Evolutionary conservation across 2,888 invertebrate species (phyloP).

Genomic region (Aspidiotus rigidus): DNA sequence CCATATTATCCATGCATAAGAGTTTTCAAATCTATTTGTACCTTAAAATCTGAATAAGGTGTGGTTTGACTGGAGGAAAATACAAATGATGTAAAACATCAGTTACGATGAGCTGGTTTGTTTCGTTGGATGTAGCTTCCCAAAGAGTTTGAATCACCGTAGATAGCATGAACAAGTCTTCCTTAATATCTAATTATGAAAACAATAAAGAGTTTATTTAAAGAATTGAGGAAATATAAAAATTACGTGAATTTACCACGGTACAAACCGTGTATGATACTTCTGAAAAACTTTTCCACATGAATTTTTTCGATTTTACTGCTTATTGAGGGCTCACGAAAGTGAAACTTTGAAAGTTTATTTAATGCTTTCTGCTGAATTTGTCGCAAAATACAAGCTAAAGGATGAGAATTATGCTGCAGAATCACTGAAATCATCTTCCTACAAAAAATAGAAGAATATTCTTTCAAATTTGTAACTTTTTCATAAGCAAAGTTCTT

Average conservation of each 20-base stretch:
- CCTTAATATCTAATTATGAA: constrained; percentile 13
- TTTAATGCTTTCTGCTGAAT: constrained; percentile 18
- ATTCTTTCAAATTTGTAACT: too few species aligned
- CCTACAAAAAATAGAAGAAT: not conserved
- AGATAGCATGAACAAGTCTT: constrained; percentile 20
- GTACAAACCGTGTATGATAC: constrained; percentile 16
- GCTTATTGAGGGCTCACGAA: not conserved
- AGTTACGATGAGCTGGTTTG: constrained; percentile 6
- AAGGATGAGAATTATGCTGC: constrained; percentile 22
- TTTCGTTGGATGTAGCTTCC: constrained; percentile 12
- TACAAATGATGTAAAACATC: constrained; percentile 24
- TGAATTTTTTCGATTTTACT: constrained; percentile 12
- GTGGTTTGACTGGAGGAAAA: constrained; percentile 23
- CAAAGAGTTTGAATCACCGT: constrained; percentile 23
- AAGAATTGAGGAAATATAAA: too few species aligned
- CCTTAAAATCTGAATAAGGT: constrained; percentile 25
- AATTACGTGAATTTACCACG: not conserved
- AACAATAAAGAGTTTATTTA: too few species aligned
- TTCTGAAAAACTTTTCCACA: constrained; percentile 17
- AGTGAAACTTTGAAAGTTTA: constrained; percentile 18
- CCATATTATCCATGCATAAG: not conserved
- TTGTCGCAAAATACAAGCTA: constrained; percentile 22
- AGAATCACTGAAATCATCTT: constrained; percentile 16
- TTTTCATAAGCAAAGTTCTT: too few species aligned
- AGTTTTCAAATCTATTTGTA: not conserved